Evolutionary conservation across 2,888 invertebrate species (phyloP).

Genomic region (Leptothorax acervorum): DNA sequence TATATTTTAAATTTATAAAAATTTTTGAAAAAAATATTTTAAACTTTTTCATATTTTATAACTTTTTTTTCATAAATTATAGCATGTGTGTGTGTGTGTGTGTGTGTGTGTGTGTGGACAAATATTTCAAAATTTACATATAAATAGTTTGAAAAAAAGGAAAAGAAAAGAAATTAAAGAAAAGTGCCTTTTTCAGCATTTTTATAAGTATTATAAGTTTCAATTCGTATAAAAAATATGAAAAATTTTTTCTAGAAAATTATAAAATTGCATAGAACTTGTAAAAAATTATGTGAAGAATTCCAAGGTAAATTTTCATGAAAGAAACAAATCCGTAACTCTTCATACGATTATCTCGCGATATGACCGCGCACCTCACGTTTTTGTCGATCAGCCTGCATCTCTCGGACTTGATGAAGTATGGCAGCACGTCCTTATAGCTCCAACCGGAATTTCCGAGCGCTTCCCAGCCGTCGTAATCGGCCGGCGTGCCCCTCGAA

Average conservation of each 20-base stretch:
- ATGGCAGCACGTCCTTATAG: constrained; percentile 90
- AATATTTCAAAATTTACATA: neutral
- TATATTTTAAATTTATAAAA: neutral
- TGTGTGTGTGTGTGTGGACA: too few relatives aligned
- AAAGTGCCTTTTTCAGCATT: too few relatives aligned
- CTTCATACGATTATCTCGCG: neutral
- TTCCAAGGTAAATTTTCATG: neutral
- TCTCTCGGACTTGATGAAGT: constrained; percentile 93
- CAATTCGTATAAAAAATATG: neutral
- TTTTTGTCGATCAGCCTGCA: constrained; percentile 76
- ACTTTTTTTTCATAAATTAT: neutral
- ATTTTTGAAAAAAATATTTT: neutral
- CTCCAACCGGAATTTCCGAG: constrained; percentile 94
- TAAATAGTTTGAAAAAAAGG: neutral
- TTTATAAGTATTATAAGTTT: neutral
- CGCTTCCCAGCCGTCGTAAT: constrained; percentile 94
- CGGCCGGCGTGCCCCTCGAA: constrained; percentile 92
- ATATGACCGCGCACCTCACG: constrained; percentile 53
- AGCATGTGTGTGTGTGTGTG: neutral
- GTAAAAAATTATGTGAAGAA: neutral
- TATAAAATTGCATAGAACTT: neutral
- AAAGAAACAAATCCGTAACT: neutral
- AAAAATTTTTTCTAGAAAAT: neutral
- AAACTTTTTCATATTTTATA: neutral
- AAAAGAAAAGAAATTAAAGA: neutral